These are phyloP conservation scores for Oasisia sp. DNA, from an alignment of 2,888 invertebrate species.

Conservation along the genomic window DNA sequence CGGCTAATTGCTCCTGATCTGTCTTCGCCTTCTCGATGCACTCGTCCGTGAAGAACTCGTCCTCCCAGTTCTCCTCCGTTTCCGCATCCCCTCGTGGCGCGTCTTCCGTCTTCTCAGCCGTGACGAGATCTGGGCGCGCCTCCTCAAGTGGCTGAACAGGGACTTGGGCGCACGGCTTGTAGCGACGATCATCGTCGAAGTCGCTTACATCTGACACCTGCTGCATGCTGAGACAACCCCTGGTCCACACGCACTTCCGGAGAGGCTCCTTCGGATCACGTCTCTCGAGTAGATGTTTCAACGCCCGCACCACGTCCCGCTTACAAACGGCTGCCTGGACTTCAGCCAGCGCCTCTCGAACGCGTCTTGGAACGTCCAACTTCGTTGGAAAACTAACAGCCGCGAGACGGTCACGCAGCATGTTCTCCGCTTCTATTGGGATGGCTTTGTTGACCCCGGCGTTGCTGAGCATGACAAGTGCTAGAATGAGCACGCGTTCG, in stretches of 20 bases:
- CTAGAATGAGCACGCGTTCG: not conserved
- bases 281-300: not conserved
- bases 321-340: not conserved
- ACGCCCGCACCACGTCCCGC: not conserved
- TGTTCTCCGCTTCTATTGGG: not conserved
- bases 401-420: not conserved
- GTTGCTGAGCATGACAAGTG: not conserved
- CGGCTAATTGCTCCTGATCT: not conserved
- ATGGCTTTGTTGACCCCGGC: not conserved
- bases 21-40: not conserved
- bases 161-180: not conserved
- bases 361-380: not conserved
- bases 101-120: not conserved
- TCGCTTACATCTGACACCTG: not conserved
- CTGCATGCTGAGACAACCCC: not conserved
- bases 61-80: not conserved
- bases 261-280: not conserved
- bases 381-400: not conserved
- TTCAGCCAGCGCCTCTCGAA: not conserved
- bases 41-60: not conserved
- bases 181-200: not conserved
- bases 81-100: not conserved
- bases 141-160: not conserved
- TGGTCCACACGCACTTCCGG: not conserved
- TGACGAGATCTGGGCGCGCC: not conserved